These are phyloP conservation scores for Condylostylus longicornis DNA, from an alignment of 1,140 invertebrate genomes.

Conservation along the genomic window DNA sequence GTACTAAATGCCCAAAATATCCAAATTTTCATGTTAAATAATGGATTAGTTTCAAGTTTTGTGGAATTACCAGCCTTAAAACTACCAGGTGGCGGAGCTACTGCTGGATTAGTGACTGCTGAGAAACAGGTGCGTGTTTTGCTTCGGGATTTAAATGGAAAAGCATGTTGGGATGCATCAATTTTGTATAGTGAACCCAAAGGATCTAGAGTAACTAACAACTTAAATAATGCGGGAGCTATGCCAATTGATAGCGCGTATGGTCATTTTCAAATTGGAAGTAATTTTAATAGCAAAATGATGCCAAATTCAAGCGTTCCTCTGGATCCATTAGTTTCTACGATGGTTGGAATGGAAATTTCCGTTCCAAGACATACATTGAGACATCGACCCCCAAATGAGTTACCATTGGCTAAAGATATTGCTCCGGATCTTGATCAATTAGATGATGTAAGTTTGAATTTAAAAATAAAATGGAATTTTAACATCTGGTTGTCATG, in stretches of 20 bases:
- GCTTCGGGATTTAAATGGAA: constrained; percentile 85
- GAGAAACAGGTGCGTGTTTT: constrained; percentile 68
- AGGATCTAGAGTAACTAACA: constrained; percentile 5
- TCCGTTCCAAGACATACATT: constrained; percentile 47
- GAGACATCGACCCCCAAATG: constrained; percentile 50
- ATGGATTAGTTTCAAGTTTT: constrained; percentile 71
- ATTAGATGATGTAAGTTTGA: constrained; percentile 66
- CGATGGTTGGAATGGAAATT: constrained; percentile 15
- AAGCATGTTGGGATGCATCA: constrained; percentile 90
- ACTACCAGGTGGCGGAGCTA: constrained; percentile 68
- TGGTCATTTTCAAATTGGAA: background rate
- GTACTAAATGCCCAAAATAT: constrained; percentile 78
- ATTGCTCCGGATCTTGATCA: constrained; percentile 81
- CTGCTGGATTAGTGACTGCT: constrained; percentile 48
- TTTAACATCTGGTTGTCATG: background rate
- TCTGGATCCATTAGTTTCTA: constrained; percentile 23
- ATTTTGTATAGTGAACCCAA: constrained; percentile 65
- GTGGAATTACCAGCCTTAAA: constrained; percentile 83
- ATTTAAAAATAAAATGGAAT: background rate
- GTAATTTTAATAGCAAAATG: constrained; percentile 1
- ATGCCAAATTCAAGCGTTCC: constrained; percentile 12
- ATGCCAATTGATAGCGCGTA: constrained; percentile 8
- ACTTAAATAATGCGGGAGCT: background rate
- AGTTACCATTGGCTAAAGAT: constrained; percentile 67
- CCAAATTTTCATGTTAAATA: constrained; percentile 75